Conservation (phyloP, 2,113 vertebrate genomes). For the Tyto alba region DNA sequence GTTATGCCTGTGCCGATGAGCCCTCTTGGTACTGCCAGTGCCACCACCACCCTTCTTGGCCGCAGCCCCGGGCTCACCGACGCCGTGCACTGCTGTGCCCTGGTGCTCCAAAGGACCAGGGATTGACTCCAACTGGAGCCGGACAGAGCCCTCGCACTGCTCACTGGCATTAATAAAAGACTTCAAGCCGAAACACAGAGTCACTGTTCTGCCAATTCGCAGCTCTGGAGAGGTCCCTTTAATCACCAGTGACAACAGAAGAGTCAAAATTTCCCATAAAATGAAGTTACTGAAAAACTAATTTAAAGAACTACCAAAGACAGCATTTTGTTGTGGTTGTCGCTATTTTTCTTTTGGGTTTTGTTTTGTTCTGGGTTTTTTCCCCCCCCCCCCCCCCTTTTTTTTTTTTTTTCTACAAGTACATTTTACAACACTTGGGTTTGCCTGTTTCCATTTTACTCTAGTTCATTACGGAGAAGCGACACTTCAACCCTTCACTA, state of each 20-base stretch:
- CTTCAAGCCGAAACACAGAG: background rate
- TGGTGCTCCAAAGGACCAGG: fast-evolving
- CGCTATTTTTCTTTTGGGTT: background rate
- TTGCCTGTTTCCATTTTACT: background rate
- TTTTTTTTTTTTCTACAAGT: background rate
- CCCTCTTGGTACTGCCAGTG: background rate
- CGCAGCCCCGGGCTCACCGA: background rate
- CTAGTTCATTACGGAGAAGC: background rate
- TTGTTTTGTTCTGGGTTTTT: too few species aligned
- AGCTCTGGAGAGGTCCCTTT: background rate
- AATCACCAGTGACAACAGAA: background rate
- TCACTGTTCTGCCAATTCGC: fast-evolving
- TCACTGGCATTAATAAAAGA: too few species aligned
- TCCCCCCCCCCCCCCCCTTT: too few species aligned
- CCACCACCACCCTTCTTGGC: background rate
- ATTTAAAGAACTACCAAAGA: background rate
- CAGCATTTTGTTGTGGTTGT: background rate
- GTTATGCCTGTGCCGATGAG: fast-evolving
- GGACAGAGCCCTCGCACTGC: too few species aligned
- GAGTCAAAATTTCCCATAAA: background rate
- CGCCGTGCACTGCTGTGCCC: fast-evolving
- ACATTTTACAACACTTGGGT: background rate
- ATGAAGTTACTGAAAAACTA: background rate
- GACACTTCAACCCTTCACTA: background rate
- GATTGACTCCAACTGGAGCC: background rate